Base-by-base conservation (phyloP, 2,797 vertebrate species). In the Hypotaenidia philippensis region DNA sequence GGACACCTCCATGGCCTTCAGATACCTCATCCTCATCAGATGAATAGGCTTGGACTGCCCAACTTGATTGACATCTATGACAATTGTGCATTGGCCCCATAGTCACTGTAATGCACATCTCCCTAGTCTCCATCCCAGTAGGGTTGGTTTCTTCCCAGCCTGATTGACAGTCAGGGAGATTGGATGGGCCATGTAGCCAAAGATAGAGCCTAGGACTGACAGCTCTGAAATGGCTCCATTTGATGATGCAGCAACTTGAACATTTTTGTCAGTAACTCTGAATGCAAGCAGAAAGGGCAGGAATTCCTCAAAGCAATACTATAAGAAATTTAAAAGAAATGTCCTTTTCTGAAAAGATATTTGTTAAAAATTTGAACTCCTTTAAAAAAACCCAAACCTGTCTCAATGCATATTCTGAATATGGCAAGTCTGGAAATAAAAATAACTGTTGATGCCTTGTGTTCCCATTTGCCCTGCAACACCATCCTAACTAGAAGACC, bases 141-240 rank as follows among this genome's bases (percentile, higher is more conserved):
- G 75, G 52, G 40, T 13, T 72, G 69, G 66, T 88, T 88, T 76
- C 74, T 76, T 86, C 63, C 38, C 74, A 72, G 88, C 4, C 60
- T 96, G 96, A 96, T 27, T 96, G 95, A 95, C 94, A 95, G 79
- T 1, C 66, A 77, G 52, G 40, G 36, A 94, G 77, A 96, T 96
- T 0, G 3, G 64, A 92, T 61, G 79, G 86, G 92, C 90, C 81
- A 47, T 11, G 78, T 53, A 96, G 75, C 81, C 83, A 70, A 90
- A 96, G 90, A 96, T 6, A 89, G 69, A 94, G 60, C 74, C 68
- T 29, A 31, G 57, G 59, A 32, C 72, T 95, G 94, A 90, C 94
- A 96, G 91, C 70, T 96, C 69, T 89, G 89, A 96, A 96, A 86
- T 69, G 65, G 68, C 18, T 93, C 75, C 63, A 15, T 89, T 83